These are phyloP conservation scores for Cliona cf. orientalis DNA, from an alignment of 37 sponge, comb jelly and placozoan species.

Conservation along the genomic window DNA sequence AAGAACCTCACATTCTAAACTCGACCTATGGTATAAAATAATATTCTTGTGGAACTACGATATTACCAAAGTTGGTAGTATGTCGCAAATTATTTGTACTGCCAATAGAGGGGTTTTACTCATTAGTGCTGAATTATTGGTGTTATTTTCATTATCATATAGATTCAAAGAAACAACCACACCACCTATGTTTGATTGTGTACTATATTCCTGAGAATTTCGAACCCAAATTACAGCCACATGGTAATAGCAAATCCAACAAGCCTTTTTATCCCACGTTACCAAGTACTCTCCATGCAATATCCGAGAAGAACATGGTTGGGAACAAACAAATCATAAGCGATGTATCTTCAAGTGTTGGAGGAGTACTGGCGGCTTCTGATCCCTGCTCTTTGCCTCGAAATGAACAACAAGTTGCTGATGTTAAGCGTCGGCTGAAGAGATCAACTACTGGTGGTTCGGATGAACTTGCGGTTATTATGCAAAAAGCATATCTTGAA, in stretches of 20 bases:
- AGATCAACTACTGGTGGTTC: not conserved
- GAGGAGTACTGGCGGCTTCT: not conserved
- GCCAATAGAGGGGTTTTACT: too few relatives aligned
- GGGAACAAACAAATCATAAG: not conserved
- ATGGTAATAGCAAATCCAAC: not conserved
- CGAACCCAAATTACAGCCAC: not conserved
- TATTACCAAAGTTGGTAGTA: too few relatives aligned
- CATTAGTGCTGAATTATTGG: too few relatives aligned
- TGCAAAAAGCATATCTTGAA: not conserved
- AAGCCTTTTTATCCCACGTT: conserved; percentile 8
- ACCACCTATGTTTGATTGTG: not conserved
- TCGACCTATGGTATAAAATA: too few relatives aligned
- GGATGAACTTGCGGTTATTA: not conserved
- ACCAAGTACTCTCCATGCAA: not conserved
- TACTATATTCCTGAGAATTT: conserved; percentile 2
- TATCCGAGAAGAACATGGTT: not conserved
- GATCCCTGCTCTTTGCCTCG: not conserved
- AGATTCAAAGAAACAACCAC: conserved; percentile 3
- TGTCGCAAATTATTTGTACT: too few relatives aligned
- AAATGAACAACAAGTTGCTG: conserved; percentile 3
- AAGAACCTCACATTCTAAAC: too few relatives aligned
- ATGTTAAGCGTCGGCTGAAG: not conserved
- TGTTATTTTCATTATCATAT: not conserved
- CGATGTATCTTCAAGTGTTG: not conserved
- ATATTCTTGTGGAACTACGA: too few relatives aligned